Base-by-base conservation (phyloP, 1,140 invertebrate genomes). In the Drosophila cardini region DNA sequence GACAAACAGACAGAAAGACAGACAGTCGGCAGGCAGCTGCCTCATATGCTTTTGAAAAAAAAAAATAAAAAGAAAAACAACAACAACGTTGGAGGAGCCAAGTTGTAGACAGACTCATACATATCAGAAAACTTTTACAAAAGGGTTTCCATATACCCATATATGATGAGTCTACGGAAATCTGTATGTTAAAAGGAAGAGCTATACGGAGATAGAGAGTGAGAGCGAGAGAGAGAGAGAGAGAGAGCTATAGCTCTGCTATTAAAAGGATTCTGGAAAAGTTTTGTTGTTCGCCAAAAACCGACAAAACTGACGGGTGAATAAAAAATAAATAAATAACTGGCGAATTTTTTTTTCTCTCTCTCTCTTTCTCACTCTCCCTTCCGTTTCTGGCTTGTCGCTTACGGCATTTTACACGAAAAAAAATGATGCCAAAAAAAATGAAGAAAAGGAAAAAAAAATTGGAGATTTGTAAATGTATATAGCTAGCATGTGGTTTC, bases 231-330 rank as follows among this genome's bases (percentile, higher is more conserved):
- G 15, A 38, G 36, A 53, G 26, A 4, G 36, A 62, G 26, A 38
- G 21, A 46, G 18, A 34, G 38, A 40, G 18, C 46, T 30, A 15
- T 15, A 55, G 43, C 48, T 16, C 43, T 67, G 80, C 74, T 76
- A 75, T 78, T 70, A 72, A 83, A 78, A 72, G 57, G 62, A 45
- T 64, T 83, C 34, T 11, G n/a, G 60, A 73, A 73, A 82, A 62
- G 57, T 82, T 78, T 57, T 2, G 34, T 36, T 61, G 45, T 36
- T 16, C 30, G 40, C 46, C 15, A 32, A 61, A 26, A 67, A 57
- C 63, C 30, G n/a, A 50, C 48, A 18, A 52, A 55, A 52, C 40
- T 16, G 36, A 58, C 18, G 38, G 34, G 45, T 42, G 38, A 16
- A 42, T 34, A 61, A n/a, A 36, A 52, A 16, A 68, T 53, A 53